A percentile compares a stretch with the other conserved stretches of the same genome.
Conservation (phyloP, 2,797 vertebrate species). For the Rhodeus uyekii region DNA sequence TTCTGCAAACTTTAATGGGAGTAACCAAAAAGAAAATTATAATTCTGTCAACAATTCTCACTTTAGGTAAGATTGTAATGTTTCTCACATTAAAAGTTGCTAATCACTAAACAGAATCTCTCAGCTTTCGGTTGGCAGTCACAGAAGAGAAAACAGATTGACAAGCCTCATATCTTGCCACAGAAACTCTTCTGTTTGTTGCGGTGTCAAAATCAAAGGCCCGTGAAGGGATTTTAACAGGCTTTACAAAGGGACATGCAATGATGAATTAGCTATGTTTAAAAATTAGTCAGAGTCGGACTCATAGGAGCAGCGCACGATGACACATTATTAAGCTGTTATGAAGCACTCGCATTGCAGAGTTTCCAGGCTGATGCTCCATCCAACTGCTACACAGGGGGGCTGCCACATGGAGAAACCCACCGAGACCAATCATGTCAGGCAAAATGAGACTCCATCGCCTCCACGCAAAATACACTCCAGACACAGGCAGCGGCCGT, state of each 20-base stretch:
- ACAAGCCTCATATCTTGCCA: background rate
- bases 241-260: conserved; percentile 46
- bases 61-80: background rate
- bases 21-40: background rate
- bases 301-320: conserved; percentile 54
- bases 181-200: conserved; percentile 26
- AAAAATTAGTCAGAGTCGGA: conserved; percentile 57
- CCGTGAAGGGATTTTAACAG: conserved; percentile 39
- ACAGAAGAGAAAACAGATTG: conserved; percentile 8
- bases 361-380: conserved; percentile 47
- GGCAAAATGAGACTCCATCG: conserved; percentile 55
- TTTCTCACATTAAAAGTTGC: conserved; percentile 1
- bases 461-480: conserved; percentile 13
- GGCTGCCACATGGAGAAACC: conserved; percentile 56
- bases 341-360: conserved; percentile 50
- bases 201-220: conserved; percentile 31
- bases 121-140: background rate
- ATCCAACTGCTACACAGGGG: conserved; percentile 45
- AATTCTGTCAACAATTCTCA: background rate
- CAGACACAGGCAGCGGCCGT: conserved; percentile 25
- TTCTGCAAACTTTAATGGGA: background rate
- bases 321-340: conserved; percentile 65
- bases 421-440: conserved; percentile 64
- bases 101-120: conserved; percentile 4
- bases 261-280: conserved; percentile 61